phyloP scores from a whole-genome alignment of 2,888 invertebrate species.

The Boloria selene region DNA sequence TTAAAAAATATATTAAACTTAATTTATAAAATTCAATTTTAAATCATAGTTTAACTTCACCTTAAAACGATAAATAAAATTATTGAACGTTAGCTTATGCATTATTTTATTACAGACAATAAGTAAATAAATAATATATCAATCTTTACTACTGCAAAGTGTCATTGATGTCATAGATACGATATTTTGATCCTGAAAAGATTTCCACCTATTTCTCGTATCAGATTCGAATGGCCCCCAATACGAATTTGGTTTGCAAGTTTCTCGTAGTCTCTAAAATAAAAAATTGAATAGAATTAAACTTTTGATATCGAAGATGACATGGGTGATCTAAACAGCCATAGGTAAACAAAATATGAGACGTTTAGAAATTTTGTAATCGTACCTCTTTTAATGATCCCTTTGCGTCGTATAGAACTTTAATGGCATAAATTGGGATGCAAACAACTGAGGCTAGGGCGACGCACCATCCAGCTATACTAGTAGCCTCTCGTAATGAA shows the following conservation, averaged over 20 bases:
- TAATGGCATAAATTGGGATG: slow-evolving; percentile 84
- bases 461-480: slow-evolving; percentile 84
- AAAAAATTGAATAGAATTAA: not conserved
- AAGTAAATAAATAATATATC: not conserved
- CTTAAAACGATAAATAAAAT: too few relatives aligned
- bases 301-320: too few relatives aligned
- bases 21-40: too few relatives aligned
- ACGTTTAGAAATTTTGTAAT: too few relatives aligned
- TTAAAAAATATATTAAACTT: too few relatives aligned
- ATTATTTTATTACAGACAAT: too few relatives aligned
- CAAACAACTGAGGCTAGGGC: slow-evolving; percentile 87
- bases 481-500: slow-evolving; percentile 82
- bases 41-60: too few relatives aligned
- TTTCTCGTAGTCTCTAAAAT: slow-evolving; percentile 62
- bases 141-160: slow-evolving; percentile 14
- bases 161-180: slow-evolving; percentile 6
- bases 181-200: slow-evolving; percentile 32
- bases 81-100: too few relatives aligned
- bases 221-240: slow-evolving; percentile 84
- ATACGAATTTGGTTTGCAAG: slow-evolving; percentile 55
- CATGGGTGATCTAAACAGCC: too few relatives aligned
- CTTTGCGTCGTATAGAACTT: slow-evolving; percentile 78
- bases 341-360: too few relatives aligned
- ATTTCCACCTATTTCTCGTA: slow-evolving; percentile 61
- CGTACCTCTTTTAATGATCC: slow-evolving; percentile 69